A percentile compares a stretch with the other conserved stretches of the same genome.
These are phyloP conservation scores for Ptilodon capucinus DNA, from an alignment of 2,888 invertebrate genomes.

Conservation along the genomic window DNA sequence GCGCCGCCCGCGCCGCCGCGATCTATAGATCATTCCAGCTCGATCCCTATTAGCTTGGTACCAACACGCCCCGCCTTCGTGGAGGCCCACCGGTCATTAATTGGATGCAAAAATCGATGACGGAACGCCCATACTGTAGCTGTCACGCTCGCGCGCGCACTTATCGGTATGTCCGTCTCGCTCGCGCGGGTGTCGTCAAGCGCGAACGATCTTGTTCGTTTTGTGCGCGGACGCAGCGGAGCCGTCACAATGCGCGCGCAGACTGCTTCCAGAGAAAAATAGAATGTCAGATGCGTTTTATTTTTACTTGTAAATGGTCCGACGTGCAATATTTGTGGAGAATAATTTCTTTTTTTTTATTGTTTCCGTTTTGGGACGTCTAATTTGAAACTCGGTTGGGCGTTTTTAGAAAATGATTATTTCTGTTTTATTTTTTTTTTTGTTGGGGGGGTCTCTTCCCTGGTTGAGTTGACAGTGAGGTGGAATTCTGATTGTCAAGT, in stretches of 20 bases:
- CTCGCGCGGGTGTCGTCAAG: conserved; percentile 41
- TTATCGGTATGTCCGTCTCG: conserved; percentile 33
- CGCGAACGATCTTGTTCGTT: conserved; percentile 58
- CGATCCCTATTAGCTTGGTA: conserved; percentile 77
- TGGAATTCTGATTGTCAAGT: conserved; percentile 35
- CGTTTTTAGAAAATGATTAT: conserved; percentile 33
- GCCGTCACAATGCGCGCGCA: conserved; percentile 67
- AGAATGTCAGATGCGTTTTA: conserved; percentile 63
- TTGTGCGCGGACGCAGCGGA: conserved; percentile 66
- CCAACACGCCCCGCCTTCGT: conserved; percentile 67
- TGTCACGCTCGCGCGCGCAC: conserved; percentile 40
- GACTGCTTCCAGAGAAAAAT: conserved; percentile 75
- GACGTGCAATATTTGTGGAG: conserved; percentile 79
- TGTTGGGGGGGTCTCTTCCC: conserved; percentile 16
- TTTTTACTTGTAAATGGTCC: conserved; percentile 56
- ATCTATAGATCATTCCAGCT: conserved; percentile 81
- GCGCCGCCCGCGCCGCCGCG: conserved; percentile 54
- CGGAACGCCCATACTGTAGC: conserved; percentile 63
- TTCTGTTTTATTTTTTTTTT: conserved; percentile 15
- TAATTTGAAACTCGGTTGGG: conserved; percentile 65
- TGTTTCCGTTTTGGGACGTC: conserved; percentile 9
- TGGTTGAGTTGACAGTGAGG: conserved; percentile 53
- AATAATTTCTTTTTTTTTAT: conserved; percentile 66
- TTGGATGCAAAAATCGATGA: conserved; percentile 72
- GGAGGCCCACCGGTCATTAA: conserved; percentile 81